Evolutionary conservation across 2,113 vertebrate species (phyloP).

Genomic region (Dendrocopos noguchii): DNA sequence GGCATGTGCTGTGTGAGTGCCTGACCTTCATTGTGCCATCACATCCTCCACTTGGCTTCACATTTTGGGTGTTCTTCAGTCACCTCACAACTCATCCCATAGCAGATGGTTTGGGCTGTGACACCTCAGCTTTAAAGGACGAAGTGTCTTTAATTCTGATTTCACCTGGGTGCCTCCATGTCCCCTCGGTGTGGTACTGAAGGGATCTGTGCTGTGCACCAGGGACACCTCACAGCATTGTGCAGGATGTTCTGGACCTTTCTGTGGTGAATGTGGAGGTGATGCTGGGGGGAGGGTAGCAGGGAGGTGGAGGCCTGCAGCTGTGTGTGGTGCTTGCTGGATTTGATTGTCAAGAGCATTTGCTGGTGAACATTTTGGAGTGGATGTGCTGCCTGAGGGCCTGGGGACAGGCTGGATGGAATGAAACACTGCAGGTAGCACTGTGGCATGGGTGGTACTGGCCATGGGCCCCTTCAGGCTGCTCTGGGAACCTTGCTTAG

Average conservation of each 20-base stretch:
- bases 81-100: neutral
- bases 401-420: neutral
- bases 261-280: neutral
- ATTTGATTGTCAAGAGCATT: neutral
- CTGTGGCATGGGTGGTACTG: neutral
- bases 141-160: neutral
- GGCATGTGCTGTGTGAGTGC: slow-evolving; percentile 12
- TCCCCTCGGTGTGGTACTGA: neutral
- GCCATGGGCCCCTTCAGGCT: fast-evolving
- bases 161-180: neutral
- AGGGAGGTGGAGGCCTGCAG: neutral
- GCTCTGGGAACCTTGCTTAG: neutral
- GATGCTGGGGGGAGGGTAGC: too few species aligned
- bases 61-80: neutral
- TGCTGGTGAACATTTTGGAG: neutral
- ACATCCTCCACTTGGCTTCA: neutral
- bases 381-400: neutral
- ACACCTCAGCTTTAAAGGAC: neutral
- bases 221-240: neutral
- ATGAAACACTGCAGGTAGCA: neutral
- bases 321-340: neutral
- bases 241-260: neutral
- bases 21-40: neutral
- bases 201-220: neutral
- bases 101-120: neutral